phyloP scores from a whole-genome alignment of 2,113 vertebrate species.

The Calypte anna region DNA sequence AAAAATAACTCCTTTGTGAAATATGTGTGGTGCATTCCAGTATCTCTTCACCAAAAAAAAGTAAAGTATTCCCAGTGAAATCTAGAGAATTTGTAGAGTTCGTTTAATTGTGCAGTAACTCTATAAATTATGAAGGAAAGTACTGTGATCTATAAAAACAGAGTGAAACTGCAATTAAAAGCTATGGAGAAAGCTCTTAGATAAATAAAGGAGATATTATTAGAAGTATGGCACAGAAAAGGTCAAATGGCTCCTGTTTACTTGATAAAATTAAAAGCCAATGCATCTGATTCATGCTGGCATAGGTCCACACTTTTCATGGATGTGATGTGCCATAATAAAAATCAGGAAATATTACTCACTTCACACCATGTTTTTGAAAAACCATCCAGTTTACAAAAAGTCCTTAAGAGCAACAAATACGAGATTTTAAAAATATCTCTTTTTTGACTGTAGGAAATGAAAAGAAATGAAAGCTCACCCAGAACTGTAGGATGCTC shows the following conservation, averaged over 20 bases:
- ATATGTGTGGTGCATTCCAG: not conserved
- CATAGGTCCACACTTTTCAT: not conserved
- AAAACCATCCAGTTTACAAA: not conserved
- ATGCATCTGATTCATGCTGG: not conserved
- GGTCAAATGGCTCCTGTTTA: conserved; percentile 18
- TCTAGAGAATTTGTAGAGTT: not conserved
- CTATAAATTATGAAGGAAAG: conserved; percentile 13
- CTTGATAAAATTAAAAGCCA: conserved; percentile 19
- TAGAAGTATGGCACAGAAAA: not conserved
- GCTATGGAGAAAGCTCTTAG: conserved; percentile 7
- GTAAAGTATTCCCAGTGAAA: not conserved
- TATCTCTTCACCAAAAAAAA: not conserved
- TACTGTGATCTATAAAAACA: not conserved
- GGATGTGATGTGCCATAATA: not conserved
- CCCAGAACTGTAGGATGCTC: not conserved
- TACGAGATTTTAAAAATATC: not conserved
- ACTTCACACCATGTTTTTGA: not conserved
- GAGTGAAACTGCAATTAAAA: conserved; percentile 30
- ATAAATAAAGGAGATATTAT: conserved; percentile 49
- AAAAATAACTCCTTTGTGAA: not conserved
- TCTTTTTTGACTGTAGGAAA: not conserved
- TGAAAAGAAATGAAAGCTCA: not conserved
- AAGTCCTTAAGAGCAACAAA: not conserved
- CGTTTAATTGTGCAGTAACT: not conserved
- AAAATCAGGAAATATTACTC: not conserved